Evolutionary conservation across 1,140 invertebrate species (phyloP).

Genomic region (Parasteatoda tepidariorum): DNA sequence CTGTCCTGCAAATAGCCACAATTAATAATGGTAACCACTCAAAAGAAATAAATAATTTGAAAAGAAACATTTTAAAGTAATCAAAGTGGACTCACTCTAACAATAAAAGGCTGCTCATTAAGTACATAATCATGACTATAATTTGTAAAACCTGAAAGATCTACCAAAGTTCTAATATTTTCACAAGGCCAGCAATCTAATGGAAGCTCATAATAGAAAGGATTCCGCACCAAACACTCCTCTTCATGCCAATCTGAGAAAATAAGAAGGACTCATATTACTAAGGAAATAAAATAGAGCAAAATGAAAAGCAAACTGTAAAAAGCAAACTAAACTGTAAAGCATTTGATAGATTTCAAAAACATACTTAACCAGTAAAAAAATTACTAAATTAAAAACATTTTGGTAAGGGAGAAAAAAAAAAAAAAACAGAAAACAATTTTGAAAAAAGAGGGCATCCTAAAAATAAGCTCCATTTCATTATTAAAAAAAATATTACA

Average conservation of each 20-base stretch:
- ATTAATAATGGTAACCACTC: neutral
- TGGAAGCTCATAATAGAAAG: conserved; percentile 77
- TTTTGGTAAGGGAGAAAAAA: too few relatives aligned
- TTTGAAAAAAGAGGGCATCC: too few relatives aligned
- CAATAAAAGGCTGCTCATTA: conserved; percentile 69
- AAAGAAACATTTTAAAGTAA: neutral
- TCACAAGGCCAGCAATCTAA: conserved; percentile 84
- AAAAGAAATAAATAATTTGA: neutral
- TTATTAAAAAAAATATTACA: too few relatives aligned
- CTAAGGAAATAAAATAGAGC: too few relatives aligned
- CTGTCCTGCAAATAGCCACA: conserved; percentile 42
- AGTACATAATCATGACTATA: conserved; percentile 66
- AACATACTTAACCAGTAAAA: too few relatives aligned
- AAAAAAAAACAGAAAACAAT: too few relatives aligned
- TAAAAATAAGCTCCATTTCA: too few relatives aligned
- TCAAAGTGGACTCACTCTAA: conserved; percentile 64
- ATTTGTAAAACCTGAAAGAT: conserved; percentile 67
- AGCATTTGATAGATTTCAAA: too few relatives aligned
- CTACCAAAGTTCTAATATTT: conserved; percentile 74
- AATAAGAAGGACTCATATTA: conserved; percentile 63
- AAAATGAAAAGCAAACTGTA: too few relatives aligned
- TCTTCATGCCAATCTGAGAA: conserved; percentile 81
- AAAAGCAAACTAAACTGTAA: too few relatives aligned
- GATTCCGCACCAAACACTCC: conserved; percentile 81
- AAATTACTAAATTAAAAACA: too few relatives aligned